These are phyloP conservation scores for Hoplodrina ambigua DNA, from an alignment of 2,888 invertebrate genomes.

Conservation along the genomic window DNA sequence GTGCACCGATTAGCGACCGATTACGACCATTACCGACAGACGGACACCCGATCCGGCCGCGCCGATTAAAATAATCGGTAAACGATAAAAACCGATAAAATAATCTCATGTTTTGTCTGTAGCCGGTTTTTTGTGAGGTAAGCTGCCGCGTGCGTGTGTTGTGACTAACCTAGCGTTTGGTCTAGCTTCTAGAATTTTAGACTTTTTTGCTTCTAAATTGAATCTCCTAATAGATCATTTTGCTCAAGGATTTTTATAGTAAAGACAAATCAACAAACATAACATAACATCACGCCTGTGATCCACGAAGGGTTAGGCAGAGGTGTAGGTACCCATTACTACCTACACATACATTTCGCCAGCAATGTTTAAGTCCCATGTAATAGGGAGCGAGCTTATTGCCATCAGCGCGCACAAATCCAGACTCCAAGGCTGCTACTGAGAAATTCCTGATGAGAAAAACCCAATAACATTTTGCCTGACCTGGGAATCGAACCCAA, in stretches of 20 bases:
- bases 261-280: too few relatives aligned
- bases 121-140: slow-evolving; percentile 78
- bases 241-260: neutral
- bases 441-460: too few relatives aligned
- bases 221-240: slow-evolving; percentile 2
- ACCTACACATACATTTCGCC: too few relatives aligned
- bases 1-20: slow-evolving; percentile 90
- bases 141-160: slow-evolving; percentile 59
- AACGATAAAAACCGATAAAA: slow-evolving; percentile 88
- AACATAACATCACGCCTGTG: too few relatives aligned
- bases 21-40: slow-evolving; percentile 89
- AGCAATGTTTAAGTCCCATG: too few relatives aligned
- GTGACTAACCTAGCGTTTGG: slow-evolving; percentile 67
- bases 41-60: slow-evolving; percentile 86
- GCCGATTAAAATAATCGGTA: slow-evolving; percentile 90
- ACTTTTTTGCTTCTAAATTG: slow-evolving; percentile 24
- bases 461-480: too few relatives aligned
- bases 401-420: too few relatives aligned
- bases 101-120: slow-evolving; percentile 78
- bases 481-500: too few relatives aligned
- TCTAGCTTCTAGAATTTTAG: slow-evolving; percentile 56
- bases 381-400: too few relatives aligned
- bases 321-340: too few relatives aligned
- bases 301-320: too few relatives aligned
- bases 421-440: too few relatives aligned